Conservation (phyloP, 2,888 invertebrate genomes). For the Spilarctia lutea region DNA sequence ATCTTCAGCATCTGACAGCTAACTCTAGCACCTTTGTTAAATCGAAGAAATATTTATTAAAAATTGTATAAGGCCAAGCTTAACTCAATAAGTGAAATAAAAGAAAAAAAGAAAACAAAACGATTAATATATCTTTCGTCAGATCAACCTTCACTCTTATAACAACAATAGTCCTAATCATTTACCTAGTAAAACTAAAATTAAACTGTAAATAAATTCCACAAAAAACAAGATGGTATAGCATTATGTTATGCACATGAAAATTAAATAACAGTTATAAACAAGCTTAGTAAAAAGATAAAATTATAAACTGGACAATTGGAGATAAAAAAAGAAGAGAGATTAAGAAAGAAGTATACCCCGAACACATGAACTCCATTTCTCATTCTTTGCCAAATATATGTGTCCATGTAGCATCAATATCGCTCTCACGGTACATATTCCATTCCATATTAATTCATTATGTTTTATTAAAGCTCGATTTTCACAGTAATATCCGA, state of each 20-base stretch:
- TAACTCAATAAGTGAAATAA: too few relatives aligned
- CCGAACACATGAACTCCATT: conserved; percentile 6
- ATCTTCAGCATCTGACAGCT: too few relatives aligned
- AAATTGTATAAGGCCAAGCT: too few relatives aligned
- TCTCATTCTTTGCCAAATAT: not conserved
- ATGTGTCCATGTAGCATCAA: not conserved
- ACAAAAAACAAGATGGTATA: not conserved
- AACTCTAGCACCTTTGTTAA: too few relatives aligned
- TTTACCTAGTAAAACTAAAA: not conserved
- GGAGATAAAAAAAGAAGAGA: too few relatives aligned
- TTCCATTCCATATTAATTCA: not conserved
- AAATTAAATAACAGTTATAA: not conserved
- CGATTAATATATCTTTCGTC: not conserved
- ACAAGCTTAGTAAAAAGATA: not conserved
- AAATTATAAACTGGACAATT: not conserved
- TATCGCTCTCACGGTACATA: conserved; percentile 15
- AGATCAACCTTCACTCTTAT: not conserved
- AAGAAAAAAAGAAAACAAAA: not conserved
- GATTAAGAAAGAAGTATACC: not conserved
- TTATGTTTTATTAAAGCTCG: conserved; percentile 19
- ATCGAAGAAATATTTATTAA: too few relatives aligned
- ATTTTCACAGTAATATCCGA: conserved; percentile 8
- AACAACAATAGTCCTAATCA: not conserved
- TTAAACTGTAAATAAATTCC: not conserved
- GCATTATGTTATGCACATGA: not conserved